These are phyloP conservation scores for Okamejei kenojei DNA, from an alignment of 2,797 vertebrate genomes.

Conservation along the genomic window DNA sequence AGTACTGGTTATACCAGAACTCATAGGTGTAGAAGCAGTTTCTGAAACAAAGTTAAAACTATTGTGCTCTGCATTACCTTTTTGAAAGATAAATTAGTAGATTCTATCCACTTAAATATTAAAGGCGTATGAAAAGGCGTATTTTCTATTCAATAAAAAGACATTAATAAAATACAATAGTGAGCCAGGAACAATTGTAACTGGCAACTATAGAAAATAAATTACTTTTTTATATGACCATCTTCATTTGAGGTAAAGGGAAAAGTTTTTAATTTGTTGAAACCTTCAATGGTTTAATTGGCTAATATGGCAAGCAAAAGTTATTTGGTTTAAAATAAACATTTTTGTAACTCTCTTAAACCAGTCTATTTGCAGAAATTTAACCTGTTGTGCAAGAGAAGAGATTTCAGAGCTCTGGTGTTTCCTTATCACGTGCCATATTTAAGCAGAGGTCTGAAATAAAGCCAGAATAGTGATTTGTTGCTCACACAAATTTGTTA, in stretches of 20 bases:
- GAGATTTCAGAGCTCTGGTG: background rate
- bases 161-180: background rate
- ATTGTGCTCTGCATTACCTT: slow-evolving; percentile 30
- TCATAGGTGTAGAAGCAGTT: slow-evolving; percentile 13
- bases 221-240: background rate
- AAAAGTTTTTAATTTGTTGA: background rate
- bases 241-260: slow-evolving; percentile 4
- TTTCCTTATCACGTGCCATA: background rate
- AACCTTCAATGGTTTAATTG: background rate
- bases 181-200: background rate
- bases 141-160: slow-evolving; percentile 14
- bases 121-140: background rate
- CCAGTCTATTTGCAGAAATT: background rate
- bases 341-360: background rate
- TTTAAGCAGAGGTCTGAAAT: background rate
- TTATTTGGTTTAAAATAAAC: background rate
- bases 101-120: background rate
- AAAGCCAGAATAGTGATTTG: background rate
- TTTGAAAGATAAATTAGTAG: background rate
- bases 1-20: slow-evolving; percentile 38
- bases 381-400: background rate
- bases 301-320: background rate
- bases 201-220: background rate
- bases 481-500: background rate
- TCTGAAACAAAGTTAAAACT: background rate